These are phyloP conservation scores for Mythimna impura DNA, from an alignment of 2,888 invertebrate species.

Conservation along the genomic window DNA sequence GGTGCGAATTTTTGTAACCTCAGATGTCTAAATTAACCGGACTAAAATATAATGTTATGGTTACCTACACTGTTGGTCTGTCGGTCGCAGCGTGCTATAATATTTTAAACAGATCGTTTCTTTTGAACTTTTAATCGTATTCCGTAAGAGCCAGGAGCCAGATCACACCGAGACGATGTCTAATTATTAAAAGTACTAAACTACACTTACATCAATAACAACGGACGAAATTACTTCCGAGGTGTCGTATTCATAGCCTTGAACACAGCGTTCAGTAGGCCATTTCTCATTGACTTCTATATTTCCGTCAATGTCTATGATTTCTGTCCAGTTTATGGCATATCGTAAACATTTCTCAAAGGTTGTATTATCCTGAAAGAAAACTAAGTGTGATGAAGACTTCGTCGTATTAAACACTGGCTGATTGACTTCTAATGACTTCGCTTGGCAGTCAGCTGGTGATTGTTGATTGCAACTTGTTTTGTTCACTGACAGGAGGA, in stretches of 20 bases:
- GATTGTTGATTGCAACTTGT: neutral
- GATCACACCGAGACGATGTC: too few relatives aligned
- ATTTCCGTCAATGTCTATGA: conserved; percentile 77
- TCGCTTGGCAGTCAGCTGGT: neutral
- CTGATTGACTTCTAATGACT: neutral
- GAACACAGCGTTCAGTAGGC: conserved; percentile 92
- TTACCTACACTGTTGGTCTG: too few relatives aligned
- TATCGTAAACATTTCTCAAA: conserved; percentile 94
- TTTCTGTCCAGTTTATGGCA: conserved; percentile 93
- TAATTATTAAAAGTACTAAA: neutral
- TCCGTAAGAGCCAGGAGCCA: too few relatives aligned
- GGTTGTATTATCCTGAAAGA: conserved; percentile 82
- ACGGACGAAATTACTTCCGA: conserved; percentile 94
- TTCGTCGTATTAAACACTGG: neutral
- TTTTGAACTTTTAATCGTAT: too few relatives aligned
- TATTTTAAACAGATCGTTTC: too few relatives aligned
- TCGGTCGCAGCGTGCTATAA: too few relatives aligned
- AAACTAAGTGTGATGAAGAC: neutral
- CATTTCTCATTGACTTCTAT: conserved; percentile 88
- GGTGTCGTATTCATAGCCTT: conserved; percentile 95
- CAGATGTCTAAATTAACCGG: too few relatives aligned
- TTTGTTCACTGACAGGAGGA: neutral
- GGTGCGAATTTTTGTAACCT: too few relatives aligned
- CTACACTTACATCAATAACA: conserved; percentile 94
- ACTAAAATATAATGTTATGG: too few relatives aligned